Base-by-base conservation (phyloP, 1,140 invertebrate species). In the Goniozus legneri region DNA sequence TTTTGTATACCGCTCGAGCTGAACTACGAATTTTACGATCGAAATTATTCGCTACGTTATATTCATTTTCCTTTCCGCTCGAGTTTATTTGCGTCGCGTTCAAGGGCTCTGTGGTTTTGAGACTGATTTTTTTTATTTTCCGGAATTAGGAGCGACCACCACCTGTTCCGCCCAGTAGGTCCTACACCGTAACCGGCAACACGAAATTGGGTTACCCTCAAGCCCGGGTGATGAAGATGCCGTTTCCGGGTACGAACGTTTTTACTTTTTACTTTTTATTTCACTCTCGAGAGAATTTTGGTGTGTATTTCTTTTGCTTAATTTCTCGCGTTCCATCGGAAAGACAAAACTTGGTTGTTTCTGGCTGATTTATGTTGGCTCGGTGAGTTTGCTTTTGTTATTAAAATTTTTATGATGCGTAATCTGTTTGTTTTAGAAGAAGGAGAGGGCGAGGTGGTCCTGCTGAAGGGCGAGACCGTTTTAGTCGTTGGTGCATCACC, bases 201-300 rank as follows among this genome's bases (percentile, higher is more conserved):
- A 89, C 90, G n/a, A 95, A 95, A 77, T 72, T 95, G 44, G 85
- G 89, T 50, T 95, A 95, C 77, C 93, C 93, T 22, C 93, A 96
- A 76, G 90, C 85, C 42, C 82, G 93, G 64, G 77, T 91, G 18
- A 92, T 95, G 89, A 91, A 92, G 73, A 86, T 87, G 80, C 86
- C 89, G 51, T 96, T 88, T 77, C 87, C 88, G 69, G 84, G 84
- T 85, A 75, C 69, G 58, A 47, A n/a, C n/a, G n/a, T n/a, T n/a
- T 32, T 40, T 19, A 6, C 2, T 24, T 13, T 21, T 42, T 22
- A 30, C 34, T 36, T 4, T 10, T 27, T 27, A 27, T 27, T 27
- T 27, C 4, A 27, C 10, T 27, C 4, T 4, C 4, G 4, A 35
- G 33, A 20, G n/a, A 50, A 30, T 18, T 13, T n/a, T n/a, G n/a